phyloP scores from a whole-genome alignment of 2,888 invertebrate species.

The Euphydryas editha region DNA sequence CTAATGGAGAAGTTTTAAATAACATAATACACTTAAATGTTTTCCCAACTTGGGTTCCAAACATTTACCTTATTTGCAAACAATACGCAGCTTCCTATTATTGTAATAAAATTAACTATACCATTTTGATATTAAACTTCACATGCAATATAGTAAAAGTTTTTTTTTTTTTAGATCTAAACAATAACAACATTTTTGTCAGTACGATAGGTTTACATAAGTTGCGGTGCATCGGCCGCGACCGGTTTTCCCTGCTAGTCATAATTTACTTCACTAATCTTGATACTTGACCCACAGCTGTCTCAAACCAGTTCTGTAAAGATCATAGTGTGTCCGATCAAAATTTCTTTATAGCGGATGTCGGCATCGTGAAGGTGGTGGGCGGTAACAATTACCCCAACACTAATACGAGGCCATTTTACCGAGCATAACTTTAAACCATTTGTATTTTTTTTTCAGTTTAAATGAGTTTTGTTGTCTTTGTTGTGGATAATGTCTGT shows the following conservation, averaged over 20 bases:
- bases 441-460: conserved; percentile 1
- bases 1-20: background rate
- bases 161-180: background rate
- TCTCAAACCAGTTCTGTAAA: conserved; percentile 61
- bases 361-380: conserved; percentile 48
- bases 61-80: conserved; percentile 1
- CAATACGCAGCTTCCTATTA: background rate
- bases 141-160: background rate
- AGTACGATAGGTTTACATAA: conserved; percentile 32
- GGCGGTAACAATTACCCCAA: conserved; percentile 45
- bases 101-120: background rate
- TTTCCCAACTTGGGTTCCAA: conserved; percentile 3
- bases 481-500: background rate
- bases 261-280: conserved; percentile 74
- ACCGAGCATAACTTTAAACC: conserved; percentile 2
- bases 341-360: conserved; percentile 59
- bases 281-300: conserved; percentile 80
- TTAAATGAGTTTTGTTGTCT: background rate
- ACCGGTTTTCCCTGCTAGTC: conserved; percentile 66
- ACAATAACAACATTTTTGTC: conserved; percentile 8
- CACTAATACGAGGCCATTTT: conserved; percentile 12
- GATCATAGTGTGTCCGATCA: conserved; percentile 55
- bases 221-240: conserved; percentile 61
- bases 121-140: background rate
- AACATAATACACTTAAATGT: background rate